Evolutionary conservation across 1,140 invertebrate genomes (phyloP).

Genomic region (Drosophila mayri): DNA sequence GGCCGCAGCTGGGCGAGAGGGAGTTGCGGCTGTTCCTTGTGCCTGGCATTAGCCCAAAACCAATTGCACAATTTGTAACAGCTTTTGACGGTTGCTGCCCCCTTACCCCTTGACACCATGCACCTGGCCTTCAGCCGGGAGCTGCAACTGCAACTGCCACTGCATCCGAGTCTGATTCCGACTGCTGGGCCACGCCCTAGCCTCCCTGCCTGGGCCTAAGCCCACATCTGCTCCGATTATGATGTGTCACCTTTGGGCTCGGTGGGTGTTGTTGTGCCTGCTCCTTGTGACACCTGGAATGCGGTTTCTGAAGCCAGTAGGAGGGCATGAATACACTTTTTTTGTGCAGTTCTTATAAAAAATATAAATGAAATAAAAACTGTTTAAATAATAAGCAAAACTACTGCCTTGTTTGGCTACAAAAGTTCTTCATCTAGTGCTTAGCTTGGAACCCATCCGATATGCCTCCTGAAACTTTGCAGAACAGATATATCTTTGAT

Average conservation of each 20-base stretch:
- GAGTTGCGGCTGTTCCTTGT: constrained; percentile 15
- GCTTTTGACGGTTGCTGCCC: constrained; percentile 67
- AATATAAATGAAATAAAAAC: not conserved
- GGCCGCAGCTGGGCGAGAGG: not conserved
- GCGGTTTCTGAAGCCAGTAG: constrained; percentile 4
- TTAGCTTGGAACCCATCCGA: not conserved
- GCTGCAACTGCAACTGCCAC: constrained; percentile 44
- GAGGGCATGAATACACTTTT: not conserved
- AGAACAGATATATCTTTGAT: constrained; percentile 16
- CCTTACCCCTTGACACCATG: constrained; percentile 40
- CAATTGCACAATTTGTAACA: constrained; percentile 82
- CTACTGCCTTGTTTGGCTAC: not conserved
- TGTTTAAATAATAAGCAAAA: not conserved
- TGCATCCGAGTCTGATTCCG: constrained; percentile 21
- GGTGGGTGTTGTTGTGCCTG: constrained; percentile 33
- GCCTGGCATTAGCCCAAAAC: constrained; percentile 75
- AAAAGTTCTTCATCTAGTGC: not conserved
- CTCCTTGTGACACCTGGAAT: constrained; percentile 28
- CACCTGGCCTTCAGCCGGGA: constrained; percentile 33
- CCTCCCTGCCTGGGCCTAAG: not conserved
- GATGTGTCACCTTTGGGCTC: constrained; percentile 62
- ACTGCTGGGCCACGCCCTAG: constrained; percentile 49
- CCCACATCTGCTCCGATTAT: constrained; percentile 27
- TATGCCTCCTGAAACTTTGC: not conserved
- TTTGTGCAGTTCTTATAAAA: no score